Evolutionary conservation across 2,888 invertebrate species (phyloP), one percentile per base, ranked within the genome.

Genomic region (Agriopis marginaria): DNA sequence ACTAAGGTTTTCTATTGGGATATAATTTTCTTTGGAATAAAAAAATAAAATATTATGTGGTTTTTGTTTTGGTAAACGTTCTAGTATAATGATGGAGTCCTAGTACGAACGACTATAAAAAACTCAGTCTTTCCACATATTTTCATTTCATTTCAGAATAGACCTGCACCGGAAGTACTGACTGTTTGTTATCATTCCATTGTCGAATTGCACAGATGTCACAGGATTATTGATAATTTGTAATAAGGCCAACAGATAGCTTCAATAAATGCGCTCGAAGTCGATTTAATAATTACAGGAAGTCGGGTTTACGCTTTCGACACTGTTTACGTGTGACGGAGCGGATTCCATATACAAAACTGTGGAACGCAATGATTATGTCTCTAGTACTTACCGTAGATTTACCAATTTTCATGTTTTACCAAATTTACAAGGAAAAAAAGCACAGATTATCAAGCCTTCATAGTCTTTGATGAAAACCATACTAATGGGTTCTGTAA

Each of bases 161-260:
- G 17, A 50, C 17, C 9, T 10, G 3, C 1, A 50, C 4, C 17
- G 76, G 77, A 76, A 78, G 79, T 80, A 76, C 77, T 54, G 9
- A 17, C 60, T 76, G 84, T 32, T 32, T 32, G 7, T 69, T 69
- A 60, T 69, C 50, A 5, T 62, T 62, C 78, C 71, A 81, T 81
- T 77, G 79, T 79, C 75, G 79, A 78, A 79, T 82, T 81, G 85
- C 86, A 86, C 83, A 86, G 40, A 39, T n/a, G 40, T 40, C 50
- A 50, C 50, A 60, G 47, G 3, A 32, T 32, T 32, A 5, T 32
- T 32, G 40, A 60, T 47, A 60, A 7, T 12, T 7, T 12, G 54
- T 54, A 40, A 3, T n/a, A 7, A n/a, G 7, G 8, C 39, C n/a
- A n/a, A n/a, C n/a, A n/a, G n/a, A 23, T 23, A 23, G 17, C 17